These are phyloP conservation scores for Saccopteryx bilineata DNA, from an alignment of 2,113 vertebrate genomes.

Conservation along the genomic window DNA sequence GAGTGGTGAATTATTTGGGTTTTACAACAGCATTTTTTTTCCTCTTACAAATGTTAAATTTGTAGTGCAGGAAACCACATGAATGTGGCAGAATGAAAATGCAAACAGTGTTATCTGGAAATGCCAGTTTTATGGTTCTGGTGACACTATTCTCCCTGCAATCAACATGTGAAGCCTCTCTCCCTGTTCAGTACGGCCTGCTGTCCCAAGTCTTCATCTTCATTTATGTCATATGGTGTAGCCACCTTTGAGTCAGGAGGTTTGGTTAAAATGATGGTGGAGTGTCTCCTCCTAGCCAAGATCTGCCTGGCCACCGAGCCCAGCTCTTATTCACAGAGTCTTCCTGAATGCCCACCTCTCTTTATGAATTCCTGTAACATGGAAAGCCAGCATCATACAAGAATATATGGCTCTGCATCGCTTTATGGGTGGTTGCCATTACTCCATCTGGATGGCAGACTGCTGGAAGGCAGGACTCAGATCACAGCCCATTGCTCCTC, in stretches of 20 bases:
- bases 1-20: slow-evolving; percentile 76
- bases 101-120: slow-evolving; percentile 57
- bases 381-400: background rate
- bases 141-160: background rate
- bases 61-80: slow-evolving; percentile 80
- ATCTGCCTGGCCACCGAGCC: background rate
- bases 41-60: slow-evolving; percentile 73
- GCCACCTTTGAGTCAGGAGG: background rate
- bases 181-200: background rate
- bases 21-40: slow-evolving; percentile 68
- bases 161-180: background rate
- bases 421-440: background rate
- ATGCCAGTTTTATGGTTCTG: background rate
- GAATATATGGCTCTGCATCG: too few species aligned
- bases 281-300: background rate
- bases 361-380: background rate
- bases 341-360: background rate
- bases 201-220: background rate
- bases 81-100: slow-evolving; percentile 63
- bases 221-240: too few species aligned
- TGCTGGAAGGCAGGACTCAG: background rate
- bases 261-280: background rate
- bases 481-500: background rate
- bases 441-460: background rate
- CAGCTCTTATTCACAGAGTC: background rate